phyloP scores from a whole-genome alignment of 1,140 invertebrate genomes.

The Cyphomyrmex costatus region DNA sequence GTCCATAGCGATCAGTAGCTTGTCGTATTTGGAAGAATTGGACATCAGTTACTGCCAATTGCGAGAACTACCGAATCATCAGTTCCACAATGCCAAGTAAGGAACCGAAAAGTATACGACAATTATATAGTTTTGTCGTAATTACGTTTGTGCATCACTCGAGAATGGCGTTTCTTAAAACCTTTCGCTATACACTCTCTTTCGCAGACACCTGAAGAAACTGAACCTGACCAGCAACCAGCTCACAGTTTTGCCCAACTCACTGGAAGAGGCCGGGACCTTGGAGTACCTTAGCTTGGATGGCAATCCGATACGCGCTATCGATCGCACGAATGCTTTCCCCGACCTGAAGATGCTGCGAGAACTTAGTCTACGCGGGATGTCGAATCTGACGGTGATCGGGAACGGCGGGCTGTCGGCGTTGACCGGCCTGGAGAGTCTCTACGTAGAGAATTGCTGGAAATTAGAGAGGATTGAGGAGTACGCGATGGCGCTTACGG shows the following conservation, averaged over 20 bases:
- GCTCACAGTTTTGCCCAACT: slow-evolving; percentile 88
- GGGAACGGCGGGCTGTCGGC: slow-evolving; percentile 87
- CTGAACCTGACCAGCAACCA: slow-evolving; percentile 91
- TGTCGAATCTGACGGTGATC: slow-evolving; percentile 88
- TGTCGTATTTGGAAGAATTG: slow-evolving; percentile 90
- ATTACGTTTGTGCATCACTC: no score
- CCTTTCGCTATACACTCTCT: slow-evolving; percentile 13
- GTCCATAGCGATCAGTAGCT: slow-evolving; percentile 88
- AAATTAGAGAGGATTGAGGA: slow-evolving; percentile 88
- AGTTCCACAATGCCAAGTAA: slow-evolving; percentile 87
- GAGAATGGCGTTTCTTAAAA: background rate
- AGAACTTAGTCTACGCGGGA: slow-evolving; percentile 89
- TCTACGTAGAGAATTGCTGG: slow-evolving; percentile 88
- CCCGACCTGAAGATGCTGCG: slow-evolving; percentile 88
- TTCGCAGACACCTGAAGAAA: slow-evolving; percentile 87
- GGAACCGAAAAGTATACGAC: background rate
- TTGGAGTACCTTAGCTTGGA: slow-evolving; percentile 89
- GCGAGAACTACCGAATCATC: slow-evolving; percentile 87
- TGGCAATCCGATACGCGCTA: slow-evolving; percentile 89
- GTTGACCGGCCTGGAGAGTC: slow-evolving; percentile 86
- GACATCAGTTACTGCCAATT: slow-evolving; percentile 90
- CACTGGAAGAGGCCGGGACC: slow-evolving; percentile 88
- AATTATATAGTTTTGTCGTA: background rate
- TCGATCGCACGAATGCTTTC: slow-evolving; percentile 87
- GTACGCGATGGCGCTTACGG: slow-evolving; percentile 77